These are phyloP conservation scores for Drosophila bocki DNA, from an alignment of 1,140 invertebrate species.

Conservation along the genomic window DNA sequence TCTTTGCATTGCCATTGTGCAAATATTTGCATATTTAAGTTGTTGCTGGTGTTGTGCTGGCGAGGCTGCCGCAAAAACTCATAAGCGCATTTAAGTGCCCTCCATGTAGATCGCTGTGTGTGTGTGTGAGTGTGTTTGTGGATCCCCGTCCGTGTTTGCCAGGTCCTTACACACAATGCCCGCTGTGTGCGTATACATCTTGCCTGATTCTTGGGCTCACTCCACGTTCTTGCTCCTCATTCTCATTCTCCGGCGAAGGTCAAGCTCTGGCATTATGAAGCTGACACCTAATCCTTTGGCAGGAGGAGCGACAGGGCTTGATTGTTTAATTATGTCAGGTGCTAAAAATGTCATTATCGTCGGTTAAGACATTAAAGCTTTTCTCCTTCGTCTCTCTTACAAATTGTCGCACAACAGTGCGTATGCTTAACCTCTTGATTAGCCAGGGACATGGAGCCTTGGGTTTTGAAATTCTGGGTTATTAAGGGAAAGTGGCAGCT, in stretches of 20 bases:
- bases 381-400: neutral
- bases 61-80: slow-evolving; percentile 72
- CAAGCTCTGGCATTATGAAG: slow-evolving; percentile 67
- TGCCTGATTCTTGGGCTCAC: slow-evolving; percentile 40
- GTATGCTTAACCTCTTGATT: slow-evolving; percentile 53
- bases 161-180: slow-evolving; percentile 47
- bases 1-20: slow-evolving; percentile 68
- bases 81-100: slow-evolving; percentile 79
- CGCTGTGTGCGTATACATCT: slow-evolving; percentile 32
- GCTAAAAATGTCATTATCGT: slow-evolving; percentile 72
- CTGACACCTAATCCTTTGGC: slow-evolving; percentile 55
- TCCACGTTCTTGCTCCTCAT: slow-evolving; percentile 14
- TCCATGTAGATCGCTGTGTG: slow-evolving; percentile 25
- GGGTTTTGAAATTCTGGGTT: neutral
- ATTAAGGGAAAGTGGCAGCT: neutral
- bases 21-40: slow-evolving; percentile 84
- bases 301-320: slow-evolving; percentile 30
- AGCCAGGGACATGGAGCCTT: neutral
- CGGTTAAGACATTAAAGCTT: slow-evolving; percentile 18
- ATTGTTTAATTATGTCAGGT: slow-evolving; percentile 82
- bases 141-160: slow-evolving; percentile 32
- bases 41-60: slow-evolving; percentile 58
- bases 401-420: slow-evolving; percentile 49
- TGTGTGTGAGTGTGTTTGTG: slow-evolving; percentile 16
- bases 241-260: slow-evolving; percentile 35